phyloP scores from a whole-genome alignment of 2,113 vertebrate genomes.

The Erythrocercus mccallii region DNA sequence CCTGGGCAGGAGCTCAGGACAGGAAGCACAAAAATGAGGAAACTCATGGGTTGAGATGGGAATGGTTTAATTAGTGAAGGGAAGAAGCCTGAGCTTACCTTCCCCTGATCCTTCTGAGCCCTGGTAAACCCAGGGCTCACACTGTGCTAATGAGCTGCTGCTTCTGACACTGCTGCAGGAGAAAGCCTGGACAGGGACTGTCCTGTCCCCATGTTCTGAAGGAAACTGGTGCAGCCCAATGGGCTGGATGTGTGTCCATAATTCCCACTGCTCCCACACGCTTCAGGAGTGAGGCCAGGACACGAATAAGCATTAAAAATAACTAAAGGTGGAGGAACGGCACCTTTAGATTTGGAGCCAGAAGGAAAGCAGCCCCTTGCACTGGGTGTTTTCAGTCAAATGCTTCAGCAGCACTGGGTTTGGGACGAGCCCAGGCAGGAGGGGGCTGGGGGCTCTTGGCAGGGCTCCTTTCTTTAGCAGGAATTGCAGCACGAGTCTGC shows the following conservation, averaged over 20 bases:
- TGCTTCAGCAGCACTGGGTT: accelerated
- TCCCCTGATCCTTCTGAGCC: not conserved
- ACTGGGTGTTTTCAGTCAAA: accelerated
- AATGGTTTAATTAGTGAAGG: not conserved
- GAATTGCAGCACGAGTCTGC: not conserved
- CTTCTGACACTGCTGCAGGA: accelerated
- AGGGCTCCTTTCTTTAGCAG: not conserved
- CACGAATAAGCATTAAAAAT: accelerated
- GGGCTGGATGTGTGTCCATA: accelerated
- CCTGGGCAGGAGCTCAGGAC: not conserved
- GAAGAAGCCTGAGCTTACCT: not conserved
- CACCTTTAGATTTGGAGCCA: accelerated
- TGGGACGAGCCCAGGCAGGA: accelerated
- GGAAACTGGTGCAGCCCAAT: accelerated
- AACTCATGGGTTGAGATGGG: accelerated
- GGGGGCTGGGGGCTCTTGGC: accelerated
- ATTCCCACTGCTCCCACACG: accelerated
- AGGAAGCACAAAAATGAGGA: not conserved
- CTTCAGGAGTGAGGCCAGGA: not conserved
- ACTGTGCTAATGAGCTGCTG: accelerated
- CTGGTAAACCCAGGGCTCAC: accelerated
- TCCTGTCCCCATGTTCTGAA: accelerated
- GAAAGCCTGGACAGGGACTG: accelerated
- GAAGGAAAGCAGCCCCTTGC: not conserved
- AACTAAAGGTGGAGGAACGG: accelerated